A percentile compares a stretch with the other conserved stretches of the same genome.
phyloP scores from a whole-genome alignment of 1,140 invertebrate genomes.

The Venturia canescens region DNA sequence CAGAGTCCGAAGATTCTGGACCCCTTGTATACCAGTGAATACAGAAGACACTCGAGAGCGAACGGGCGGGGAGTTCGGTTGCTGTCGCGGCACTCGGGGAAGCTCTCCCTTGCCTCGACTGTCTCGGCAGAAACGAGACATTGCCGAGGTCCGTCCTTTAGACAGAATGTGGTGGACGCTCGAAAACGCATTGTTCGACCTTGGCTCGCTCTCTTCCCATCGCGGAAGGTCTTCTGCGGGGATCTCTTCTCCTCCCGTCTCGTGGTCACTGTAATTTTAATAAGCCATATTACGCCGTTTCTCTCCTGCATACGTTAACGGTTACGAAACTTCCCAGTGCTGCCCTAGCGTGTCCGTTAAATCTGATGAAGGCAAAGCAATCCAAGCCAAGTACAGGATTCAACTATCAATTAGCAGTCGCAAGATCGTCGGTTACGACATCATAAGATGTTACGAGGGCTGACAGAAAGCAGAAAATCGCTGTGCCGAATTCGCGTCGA shows the following conservation, averaged over 20 bases:
- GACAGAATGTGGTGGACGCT: conserved; percentile 68
- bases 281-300: conserved; percentile 72
- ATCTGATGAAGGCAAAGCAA: conserved; percentile 9
- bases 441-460: background rate
- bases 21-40: background rate
- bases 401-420: conserved; percentile 18
- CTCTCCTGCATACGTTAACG: conserved; percentile 47
- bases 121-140: conserved; percentile 57
- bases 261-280: conserved; percentile 74
- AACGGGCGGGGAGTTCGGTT: background rate
- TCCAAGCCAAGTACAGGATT: conserved; percentile 11
- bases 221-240: background rate
- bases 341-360: background rate
- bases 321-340: conserved; percentile 59
- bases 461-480: background rate
- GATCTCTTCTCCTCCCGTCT: conserved; percentile 39
- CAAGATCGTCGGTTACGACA: background rate
- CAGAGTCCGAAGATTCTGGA: too few relatives aligned
- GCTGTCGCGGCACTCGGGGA: conserved; percentile 46
- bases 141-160: conserved; percentile 65
- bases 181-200: conserved; percentile 55
- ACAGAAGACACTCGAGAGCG: background rate
- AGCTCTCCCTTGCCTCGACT: conserved; percentile 52
- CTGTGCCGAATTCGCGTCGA: background rate
- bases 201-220: conserved; percentile 20